Evolutionary conservation across 2,888 invertebrate species (phyloP).

Genomic region (Meloe dianella): DNA sequence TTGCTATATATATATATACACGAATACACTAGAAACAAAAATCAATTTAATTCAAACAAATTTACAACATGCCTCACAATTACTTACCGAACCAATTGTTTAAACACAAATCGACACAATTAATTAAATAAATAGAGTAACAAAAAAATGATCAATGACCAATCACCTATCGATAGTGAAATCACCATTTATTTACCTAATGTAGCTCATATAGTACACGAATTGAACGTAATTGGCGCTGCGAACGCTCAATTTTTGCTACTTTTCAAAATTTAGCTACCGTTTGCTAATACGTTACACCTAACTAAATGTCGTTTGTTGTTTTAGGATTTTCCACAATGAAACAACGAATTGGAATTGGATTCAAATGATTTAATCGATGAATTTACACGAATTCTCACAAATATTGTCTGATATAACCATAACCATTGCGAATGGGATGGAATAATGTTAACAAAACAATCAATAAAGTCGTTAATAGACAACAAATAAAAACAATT

Average conservation of each 20-base stretch:
- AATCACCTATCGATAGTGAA: background rate
- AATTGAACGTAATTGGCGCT: background rate
- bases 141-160: too few relatives aligned
- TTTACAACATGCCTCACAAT: background rate
- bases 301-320: too few relatives aligned
- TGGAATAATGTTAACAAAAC: conserved; percentile 39
- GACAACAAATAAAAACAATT: conserved; percentile 33
- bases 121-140: too few relatives aligned
- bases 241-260: background rate
- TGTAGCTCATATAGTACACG: background rate
- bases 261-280: background rate
- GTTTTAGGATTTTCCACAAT: background rate
- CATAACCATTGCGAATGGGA: conserved; percentile 32
- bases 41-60: conserved; percentile 7
- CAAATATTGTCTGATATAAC: conserved; percentile 14
- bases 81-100: background rate
- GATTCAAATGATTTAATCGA: background rate
- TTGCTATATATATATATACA: background rate
- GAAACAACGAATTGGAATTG: background rate
- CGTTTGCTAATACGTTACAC: too few relatives aligned
- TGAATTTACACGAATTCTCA: conserved; percentile 11
- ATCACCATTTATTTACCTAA: background rate
- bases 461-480: conserved; percentile 30
- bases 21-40: conserved; percentile 9
- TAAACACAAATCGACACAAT: too few relatives aligned